Conservation (phyloP, 2,888 invertebrate genomes). For the Polyploca ridens region DNA sequence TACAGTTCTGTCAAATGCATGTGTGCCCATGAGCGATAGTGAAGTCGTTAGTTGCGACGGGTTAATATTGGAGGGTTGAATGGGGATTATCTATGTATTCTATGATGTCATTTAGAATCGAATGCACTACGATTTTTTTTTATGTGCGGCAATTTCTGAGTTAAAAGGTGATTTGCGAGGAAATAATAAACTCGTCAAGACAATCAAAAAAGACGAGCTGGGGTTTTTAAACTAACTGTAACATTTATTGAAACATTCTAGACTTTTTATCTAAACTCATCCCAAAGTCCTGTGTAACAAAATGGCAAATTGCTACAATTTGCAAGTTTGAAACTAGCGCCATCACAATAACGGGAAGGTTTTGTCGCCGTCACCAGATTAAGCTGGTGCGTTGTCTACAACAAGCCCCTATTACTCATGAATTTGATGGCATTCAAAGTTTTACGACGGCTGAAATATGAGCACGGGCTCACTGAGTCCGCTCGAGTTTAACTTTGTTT, state of each 20-base stretch:
- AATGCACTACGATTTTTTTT: conserved; percentile 21
- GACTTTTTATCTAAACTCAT: neutral
- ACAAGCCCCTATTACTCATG: conserved; percentile 65
- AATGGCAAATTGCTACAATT: conserved; percentile 47
- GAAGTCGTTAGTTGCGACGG: conserved; percentile 79
- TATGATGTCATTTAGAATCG: conserved; percentile 52
- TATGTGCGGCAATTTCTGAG: neutral
- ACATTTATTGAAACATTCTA: neutral
- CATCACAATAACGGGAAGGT: conserved; percentile 58
- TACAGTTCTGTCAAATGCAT: conserved; percentile 82
- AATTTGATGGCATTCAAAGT: conserved; percentile 68
- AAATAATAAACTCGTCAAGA: too few relatives aligned
- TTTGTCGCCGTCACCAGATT: conserved; percentile 56
- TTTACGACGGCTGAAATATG: conserved; percentile 64
- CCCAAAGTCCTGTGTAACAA: conserved; percentile 29
- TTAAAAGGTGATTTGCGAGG: too few relatives aligned
- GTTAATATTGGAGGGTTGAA: conserved; percentile 78
- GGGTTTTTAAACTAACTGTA: too few relatives aligned
- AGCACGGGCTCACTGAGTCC: conserved; percentile 35
- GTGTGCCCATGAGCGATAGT: conserved; percentile 82
- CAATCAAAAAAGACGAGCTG: too few relatives aligned
- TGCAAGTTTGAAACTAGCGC: conserved; percentile 44
- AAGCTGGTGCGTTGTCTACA: conserved; percentile 51
- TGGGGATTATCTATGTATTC: conserved; percentile 72
- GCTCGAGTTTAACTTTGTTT: conserved; percentile 47